These are phyloP conservation scores for Pristionchus fissidentatus DNA, from an alignment of 2,888 invertebrate genomes.

Conservation along the genomic window DNA sequence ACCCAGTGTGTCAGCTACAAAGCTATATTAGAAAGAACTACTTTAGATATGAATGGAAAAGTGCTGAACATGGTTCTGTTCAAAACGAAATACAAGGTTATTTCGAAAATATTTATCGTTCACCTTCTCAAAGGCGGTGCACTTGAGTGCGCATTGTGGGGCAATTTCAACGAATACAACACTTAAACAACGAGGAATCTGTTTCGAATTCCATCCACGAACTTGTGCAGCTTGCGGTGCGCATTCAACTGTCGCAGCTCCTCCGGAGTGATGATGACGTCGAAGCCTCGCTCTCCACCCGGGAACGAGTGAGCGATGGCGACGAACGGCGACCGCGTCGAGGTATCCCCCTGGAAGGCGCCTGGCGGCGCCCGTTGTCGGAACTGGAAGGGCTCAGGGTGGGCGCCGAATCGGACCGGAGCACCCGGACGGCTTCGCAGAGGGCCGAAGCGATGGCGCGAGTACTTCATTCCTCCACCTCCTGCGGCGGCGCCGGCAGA, in stretches of 20 bases:
- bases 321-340: too few species aligned
- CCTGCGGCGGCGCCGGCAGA: neutral
- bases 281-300: neutral
- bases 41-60: too few species aligned
- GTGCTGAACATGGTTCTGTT: neutral
- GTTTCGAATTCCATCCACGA: neutral
- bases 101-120: neutral
- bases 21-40: too few species aligned
- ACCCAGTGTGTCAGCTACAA: too few species aligned
- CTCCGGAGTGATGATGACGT: conserved; percentile 9
- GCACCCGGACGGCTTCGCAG: neutral
- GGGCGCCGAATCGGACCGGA: conserved; percentile 2
- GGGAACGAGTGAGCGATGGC: neutral
- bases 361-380: neutral
- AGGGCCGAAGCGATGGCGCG: neutral
- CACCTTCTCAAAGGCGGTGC: neutral
- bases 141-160: neutral
- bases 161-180: neutral
- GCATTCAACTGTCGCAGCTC: conserved; percentile 6
- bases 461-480: neutral
- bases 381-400: conserved; percentile 8
- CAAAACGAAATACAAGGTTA: neutral
- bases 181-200: neutral
- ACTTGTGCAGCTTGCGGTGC: neutral
- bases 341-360: too few species aligned